Percentiles rank a stretch among this genome's conserved stretches.
Conservation (phyloP, 2,888 invertebrate genomes). For the Epinotia nisella region DNA sequence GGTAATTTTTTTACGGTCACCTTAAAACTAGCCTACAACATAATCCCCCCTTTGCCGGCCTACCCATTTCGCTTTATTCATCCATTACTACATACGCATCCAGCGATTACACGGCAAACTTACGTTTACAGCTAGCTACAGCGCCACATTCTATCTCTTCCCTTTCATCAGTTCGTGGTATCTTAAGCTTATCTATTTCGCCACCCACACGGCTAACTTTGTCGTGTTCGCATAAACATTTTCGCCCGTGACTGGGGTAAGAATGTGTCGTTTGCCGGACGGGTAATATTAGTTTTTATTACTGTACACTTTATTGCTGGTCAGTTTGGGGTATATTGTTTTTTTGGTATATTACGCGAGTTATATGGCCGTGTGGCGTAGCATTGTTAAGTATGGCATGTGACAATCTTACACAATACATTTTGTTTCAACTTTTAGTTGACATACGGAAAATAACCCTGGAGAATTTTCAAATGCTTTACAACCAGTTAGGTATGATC, state of each 20-base stretch:
- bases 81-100: slow-evolving; percentile 35
- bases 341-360: slow-evolving; percentile 30
- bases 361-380: slow-evolving; percentile 11
- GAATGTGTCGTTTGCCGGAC: slow-evolving; percentile 26
- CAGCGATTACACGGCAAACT: slow-evolving; percentile 32
- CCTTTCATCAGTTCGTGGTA: neutral
- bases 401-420: neutral
- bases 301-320: slow-evolving; percentile 39
- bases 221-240: slow-evolving; percentile 39
- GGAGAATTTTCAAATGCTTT: no score
- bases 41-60: slow-evolving; percentile 1
- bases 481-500: no score
- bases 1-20: neutral
- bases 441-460: no score
- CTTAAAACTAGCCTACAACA: neutral
- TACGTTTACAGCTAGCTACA: neutral
- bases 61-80: slow-evolving; percentile 27
- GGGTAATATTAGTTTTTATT: slow-evolving; percentile 41
- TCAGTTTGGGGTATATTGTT: slow-evolving; percentile 44
- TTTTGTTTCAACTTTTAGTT: no score
- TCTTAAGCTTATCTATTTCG: neutral
- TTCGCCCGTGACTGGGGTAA: slow-evolving; percentile 35
- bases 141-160: slow-evolving; percentile 2
- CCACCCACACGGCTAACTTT: slow-evolving; percentile 3
- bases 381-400: slow-evolving; percentile 11